A percentile compares a stretch with the other conserved stretches of the same genome.
Evolutionary conservation across 1,140 invertebrate species (phyloP).

Genomic region (Drosophila nigrodunni): DNA sequence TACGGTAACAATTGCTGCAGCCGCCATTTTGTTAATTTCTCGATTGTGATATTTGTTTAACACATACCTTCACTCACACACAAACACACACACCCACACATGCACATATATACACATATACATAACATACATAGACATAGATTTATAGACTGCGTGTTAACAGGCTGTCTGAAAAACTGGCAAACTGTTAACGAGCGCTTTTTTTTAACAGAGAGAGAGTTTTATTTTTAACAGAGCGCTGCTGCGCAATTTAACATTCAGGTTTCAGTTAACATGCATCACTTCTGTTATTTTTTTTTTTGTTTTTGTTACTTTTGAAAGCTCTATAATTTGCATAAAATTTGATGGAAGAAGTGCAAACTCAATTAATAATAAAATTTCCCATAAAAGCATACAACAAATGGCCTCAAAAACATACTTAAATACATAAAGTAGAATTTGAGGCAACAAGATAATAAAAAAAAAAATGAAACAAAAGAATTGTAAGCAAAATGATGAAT

Average conservation of each 20-base stretch:
- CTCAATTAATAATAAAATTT: conserved; percentile 32
- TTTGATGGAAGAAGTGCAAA: conserved; percentile 45
- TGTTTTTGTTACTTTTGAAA: conserved; percentile 34
- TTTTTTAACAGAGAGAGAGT: conserved; percentile 31
- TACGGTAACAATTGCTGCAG: conserved; percentile 62
- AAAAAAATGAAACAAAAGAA: conserved; percentile 4
- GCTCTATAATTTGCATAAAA: conserved; percentile 47
- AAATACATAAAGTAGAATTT: conserved; percentile 67
- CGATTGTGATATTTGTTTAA: conserved; percentile 83
- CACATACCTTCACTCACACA: conserved; percentile 59
- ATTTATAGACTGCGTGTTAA: conserved; percentile 67
- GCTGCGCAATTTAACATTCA: conserved; percentile 57
- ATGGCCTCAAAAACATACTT: conserved; percentile 75
- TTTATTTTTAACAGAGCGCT: conserved; percentile 55
- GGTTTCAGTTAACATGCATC: conserved; percentile 33
- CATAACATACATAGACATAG: conserved; percentile 31
- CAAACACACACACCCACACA: conserved; percentile 32
- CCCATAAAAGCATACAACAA: conserved; percentile 17
- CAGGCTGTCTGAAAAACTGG: conserved; percentile 54
- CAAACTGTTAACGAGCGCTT: conserved; percentile 52
- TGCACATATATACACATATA: conserved; percentile 34
- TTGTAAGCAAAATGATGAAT: conserved; percentile 19
- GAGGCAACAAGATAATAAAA: conserved; percentile 37
- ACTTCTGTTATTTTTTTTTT: conserved; percentile 2
- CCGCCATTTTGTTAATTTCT: conserved; percentile 81